phyloP scores from a whole-genome alignment of 2,797 vertebrate genomes.

The Geotria australis region DNA sequence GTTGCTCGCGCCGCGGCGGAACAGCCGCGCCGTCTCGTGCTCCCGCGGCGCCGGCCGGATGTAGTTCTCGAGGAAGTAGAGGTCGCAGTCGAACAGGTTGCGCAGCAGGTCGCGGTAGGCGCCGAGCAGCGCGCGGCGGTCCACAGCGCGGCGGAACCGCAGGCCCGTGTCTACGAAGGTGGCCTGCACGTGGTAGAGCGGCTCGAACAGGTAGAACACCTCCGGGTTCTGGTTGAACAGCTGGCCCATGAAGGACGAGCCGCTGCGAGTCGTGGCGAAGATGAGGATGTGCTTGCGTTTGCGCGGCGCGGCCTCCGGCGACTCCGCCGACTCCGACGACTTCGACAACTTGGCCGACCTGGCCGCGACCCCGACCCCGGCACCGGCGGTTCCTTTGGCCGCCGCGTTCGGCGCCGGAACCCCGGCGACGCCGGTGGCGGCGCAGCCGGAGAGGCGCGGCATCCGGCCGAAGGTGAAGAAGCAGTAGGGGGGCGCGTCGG shows the following conservation, averaged over 20 bases:
- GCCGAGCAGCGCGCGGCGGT: conserved; percentile 50
- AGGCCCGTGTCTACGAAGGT: conserved; percentile 30
- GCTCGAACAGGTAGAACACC: conserved; percentile 82
- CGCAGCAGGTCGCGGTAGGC: conserved; percentile 57
- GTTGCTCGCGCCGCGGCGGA: conserved; percentile 54
- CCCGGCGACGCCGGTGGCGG: background rate
- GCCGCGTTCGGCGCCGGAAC: too few relatives aligned
- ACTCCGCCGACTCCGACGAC: too few relatives aligned
- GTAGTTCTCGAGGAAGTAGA: conserved; percentile 69
- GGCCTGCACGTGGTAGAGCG: conserved; percentile 70
- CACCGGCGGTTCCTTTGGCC: too few relatives aligned
- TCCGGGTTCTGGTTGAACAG: conserved; percentile 81
- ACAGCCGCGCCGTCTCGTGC: conserved; percentile 53
- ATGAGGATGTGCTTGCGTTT: conserved; percentile 29
- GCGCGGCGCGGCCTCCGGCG: background rate
- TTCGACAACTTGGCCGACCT: too few relatives aligned
- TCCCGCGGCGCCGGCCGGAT: conserved; percentile 50
- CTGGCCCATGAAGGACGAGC: conserved; percentile 71
- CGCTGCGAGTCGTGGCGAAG: conserved; percentile 64
- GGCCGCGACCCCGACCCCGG: too few relatives aligned
- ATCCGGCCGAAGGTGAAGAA: background rate
- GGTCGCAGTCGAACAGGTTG: conserved; percentile 55
- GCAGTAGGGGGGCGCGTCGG: conserved; percentile 8
- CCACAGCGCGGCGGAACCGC: conserved; percentile 9
- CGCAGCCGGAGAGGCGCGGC: background rate